Base-by-base conservation (phyloP, 2,797 vertebrate species). In the Nothura maculosa region DNA sequence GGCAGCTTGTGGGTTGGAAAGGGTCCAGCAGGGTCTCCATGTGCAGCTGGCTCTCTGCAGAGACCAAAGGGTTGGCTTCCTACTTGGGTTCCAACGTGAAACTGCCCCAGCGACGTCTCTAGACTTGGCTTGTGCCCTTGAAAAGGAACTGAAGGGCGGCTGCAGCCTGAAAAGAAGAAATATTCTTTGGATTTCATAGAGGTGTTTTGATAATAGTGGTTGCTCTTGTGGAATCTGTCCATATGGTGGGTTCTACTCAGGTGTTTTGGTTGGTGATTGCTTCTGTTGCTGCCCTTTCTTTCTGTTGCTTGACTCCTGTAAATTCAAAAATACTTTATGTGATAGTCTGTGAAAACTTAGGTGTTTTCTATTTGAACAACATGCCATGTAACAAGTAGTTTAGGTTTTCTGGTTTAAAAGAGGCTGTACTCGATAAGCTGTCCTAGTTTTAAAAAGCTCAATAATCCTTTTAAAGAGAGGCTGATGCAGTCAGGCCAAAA, bases 171-270 rank as follows among this genome's bases (percentile, higher is more conserved):
- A 90, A 48, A 85, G 86, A 43, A 6, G 11, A 34, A 10, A 15
- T 82, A 70, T 85, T 81, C 50, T 69, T 20, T 63, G 9, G 9
- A 9, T 81, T 92, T 73, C 17, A 30, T 32, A n/a, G 30, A 48
- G 75, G 68, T 30, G 6, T 82, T 4, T 57, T 43, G 21, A 24
- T 68, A 57, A 20, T 8, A 66, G 19, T 21, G 19, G 47, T 66
- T 76, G 5, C 17, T 74, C 16, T 80, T 17, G 9, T 10, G 40
- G 27, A 82, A 34, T 2, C 9, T 11, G 20, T 74, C 27, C 82
- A 5, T 43, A 21, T 60, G 57, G 10, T 25, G 60, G 77, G 14
- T 85, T 7, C 10, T 74, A 0, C 25, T 15, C 0, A 1, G 1
- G 9, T 68, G 9, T 81, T 78, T 48, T 48, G 6, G 6, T 22